Conservation (phyloP, 2,113 vertebrate species). For the Pyrgilauda ruficollis region DNA sequence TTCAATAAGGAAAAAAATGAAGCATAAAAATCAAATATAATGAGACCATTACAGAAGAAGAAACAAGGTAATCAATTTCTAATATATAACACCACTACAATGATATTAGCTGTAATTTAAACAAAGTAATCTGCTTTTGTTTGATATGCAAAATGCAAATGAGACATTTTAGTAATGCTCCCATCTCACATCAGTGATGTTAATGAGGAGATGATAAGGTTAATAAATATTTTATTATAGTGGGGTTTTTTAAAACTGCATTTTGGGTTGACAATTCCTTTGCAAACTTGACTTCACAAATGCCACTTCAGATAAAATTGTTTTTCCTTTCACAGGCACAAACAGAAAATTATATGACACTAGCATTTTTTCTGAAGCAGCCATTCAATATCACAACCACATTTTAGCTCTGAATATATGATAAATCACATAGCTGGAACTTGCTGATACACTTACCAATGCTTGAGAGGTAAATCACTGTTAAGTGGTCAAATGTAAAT, state of each 20-base stretch:
- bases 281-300: neutral
- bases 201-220: slow-evolving; percentile 61
- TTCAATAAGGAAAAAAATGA: slow-evolving; percentile 57
- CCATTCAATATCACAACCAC: neutral
- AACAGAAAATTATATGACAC: neutral
- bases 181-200: slow-evolving; percentile 25
- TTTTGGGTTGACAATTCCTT: neutral
- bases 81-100: slow-evolving; percentile 58
- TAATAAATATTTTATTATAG: slow-evolving; percentile 58
- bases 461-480: neutral
- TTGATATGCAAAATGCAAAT: slow-evolving; percentile 71
- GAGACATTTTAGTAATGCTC: slow-evolving; percentile 59
- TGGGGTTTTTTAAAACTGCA: neutral
- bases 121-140: slow-evolving; percentile 54
- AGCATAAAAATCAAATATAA: slow-evolving; percentile 61
- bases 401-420: neutral
- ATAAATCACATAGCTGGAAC: neutral
- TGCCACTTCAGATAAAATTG: neutral
- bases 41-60: slow-evolving; percentile 64
- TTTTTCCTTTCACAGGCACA: neutral
- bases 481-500: neutral
- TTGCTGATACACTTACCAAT: neutral
- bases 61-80: slow-evolving; percentile 69
- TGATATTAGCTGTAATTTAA: slow-evolving; percentile 70
- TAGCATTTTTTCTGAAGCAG: neutral